Percentiles rank a stretch among this genome's conserved stretches.
phyloP scores from a whole-genome alignment of 2,888 invertebrate species.

The Cephus sareptanus region DNA sequence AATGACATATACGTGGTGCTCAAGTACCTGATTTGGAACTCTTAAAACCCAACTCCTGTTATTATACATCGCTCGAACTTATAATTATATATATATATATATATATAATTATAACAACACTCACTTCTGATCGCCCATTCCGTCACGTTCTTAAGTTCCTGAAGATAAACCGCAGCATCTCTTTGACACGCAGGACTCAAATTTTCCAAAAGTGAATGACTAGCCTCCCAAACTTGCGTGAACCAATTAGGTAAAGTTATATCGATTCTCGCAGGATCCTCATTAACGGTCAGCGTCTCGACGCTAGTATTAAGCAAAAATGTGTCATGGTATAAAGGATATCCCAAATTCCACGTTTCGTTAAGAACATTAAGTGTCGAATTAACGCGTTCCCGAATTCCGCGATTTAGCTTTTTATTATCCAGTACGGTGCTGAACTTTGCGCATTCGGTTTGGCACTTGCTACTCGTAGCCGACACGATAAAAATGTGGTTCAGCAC shows the following conservation, averaged over 20 bases:
- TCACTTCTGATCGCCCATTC: constrained; percentile 21
- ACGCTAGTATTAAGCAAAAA: background rate
- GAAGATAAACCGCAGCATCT: constrained; percentile 14
- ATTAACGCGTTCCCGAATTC: background rate
- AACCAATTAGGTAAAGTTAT: background rate
- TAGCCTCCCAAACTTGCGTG: background rate
- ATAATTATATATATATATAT: too few species aligned
- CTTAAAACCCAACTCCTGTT: too few species aligned
- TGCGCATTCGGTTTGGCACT: background rate
- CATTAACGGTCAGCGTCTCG: background rate
- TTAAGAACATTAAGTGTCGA: background rate
- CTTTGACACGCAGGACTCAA: constrained; percentile 8
- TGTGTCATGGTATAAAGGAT: background rate
- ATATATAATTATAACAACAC: background rate
- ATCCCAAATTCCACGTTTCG: background rate
- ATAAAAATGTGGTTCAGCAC: background rate
- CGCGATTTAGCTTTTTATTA: background rate
- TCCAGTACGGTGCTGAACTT: background rate
- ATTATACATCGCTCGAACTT: too few species aligned
- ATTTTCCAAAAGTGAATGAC: background rate
- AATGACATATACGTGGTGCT: too few species aligned
- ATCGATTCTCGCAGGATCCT: background rate
- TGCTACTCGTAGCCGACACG: background rate
- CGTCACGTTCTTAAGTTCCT: constrained; percentile 14
- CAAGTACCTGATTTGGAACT: too few species aligned